A percentile compares a stretch with the other conserved stretches of the same genome.
Evolutionary conservation across 2,888 invertebrate species (phyloP).

Genomic region (Lydus trimaculatus): DNA sequence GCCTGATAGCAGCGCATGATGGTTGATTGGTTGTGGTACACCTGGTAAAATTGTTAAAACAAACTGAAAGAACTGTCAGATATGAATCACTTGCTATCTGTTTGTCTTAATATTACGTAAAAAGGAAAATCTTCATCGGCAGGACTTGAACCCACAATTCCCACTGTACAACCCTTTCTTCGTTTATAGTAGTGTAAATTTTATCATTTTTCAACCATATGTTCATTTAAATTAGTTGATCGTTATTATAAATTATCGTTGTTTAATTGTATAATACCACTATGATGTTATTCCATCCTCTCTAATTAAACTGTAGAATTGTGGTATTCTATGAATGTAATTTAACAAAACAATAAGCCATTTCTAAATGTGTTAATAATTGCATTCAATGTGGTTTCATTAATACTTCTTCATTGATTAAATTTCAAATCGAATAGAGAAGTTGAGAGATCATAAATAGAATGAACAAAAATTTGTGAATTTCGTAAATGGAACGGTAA

Average conservation of each 20-base stretch:
- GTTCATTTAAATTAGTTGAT: not conserved
- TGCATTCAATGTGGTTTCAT: not conserved
- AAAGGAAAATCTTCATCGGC: not conserved
- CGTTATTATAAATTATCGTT: not conserved
- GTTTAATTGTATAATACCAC: not conserved
- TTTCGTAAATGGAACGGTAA: not conserved
- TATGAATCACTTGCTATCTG: too few relatives aligned
- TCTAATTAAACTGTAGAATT: not conserved
- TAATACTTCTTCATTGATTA: not conserved
- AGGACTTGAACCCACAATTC: not conserved
- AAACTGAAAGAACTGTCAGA: too few relatives aligned
- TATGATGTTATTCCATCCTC: not conserved
- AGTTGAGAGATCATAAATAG: too few relatives aligned
- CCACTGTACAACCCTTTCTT: too few relatives aligned
- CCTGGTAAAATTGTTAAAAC: too few relatives aligned
- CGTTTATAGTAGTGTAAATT: too few relatives aligned
- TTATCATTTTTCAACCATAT: too few relatives aligned
- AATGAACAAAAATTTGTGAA: not conserved
- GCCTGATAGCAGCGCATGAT: too few relatives aligned
- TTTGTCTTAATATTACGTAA: too few relatives aligned
- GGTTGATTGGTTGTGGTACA: too few relatives aligned
- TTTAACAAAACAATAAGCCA: not conserved
- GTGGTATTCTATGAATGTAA: not conserved
- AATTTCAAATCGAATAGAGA: not conserved
- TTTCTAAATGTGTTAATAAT: not conserved